A percentile compares a stretch with the other conserved stretches of the same genome.
Conservation (phyloP, 2,888 invertebrate genomes). For the Creontiades dilutus region DNA sequence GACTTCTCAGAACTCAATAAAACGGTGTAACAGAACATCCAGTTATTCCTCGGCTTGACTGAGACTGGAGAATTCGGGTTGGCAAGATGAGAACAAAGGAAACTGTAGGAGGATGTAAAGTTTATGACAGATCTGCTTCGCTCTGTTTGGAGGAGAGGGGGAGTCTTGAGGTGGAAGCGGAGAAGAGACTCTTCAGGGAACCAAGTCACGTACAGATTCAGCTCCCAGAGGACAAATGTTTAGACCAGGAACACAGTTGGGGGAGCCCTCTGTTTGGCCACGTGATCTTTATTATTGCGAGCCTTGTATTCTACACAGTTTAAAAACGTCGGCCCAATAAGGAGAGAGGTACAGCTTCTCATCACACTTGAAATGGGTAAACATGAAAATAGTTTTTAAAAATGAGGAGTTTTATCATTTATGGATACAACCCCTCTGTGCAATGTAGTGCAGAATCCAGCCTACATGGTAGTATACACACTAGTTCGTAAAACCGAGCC, state of each 20-base stretch:
- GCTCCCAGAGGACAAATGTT: constrained; percentile 17
- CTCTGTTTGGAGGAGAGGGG: background rate
- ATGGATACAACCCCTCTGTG: no score
- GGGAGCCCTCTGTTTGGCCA: background rate
- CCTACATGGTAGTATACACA: no score
- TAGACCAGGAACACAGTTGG: background rate
- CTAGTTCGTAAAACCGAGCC: no score
- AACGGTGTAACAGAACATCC: no score
- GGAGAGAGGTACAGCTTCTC: no score
- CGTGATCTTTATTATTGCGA: constrained; percentile 18
- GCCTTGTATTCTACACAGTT: background rate
- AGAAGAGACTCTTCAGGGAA: background rate
- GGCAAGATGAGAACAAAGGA: background rate
- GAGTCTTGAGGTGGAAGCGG: background rate
- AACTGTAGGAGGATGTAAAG: background rate
- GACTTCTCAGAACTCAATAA: no score
- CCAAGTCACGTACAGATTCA: background rate
- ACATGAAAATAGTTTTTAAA: no score
- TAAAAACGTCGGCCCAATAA: background rate
- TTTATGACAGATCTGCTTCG: background rate
- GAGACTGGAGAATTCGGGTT: background rate
- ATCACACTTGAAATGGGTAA: no score
- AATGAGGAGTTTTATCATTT: no score
- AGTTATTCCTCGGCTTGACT: no score
- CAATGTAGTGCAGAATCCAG: no score